Evolutionary conservation across 2,888 invertebrate genomes (phyloP).

Genomic region (Hirtodrosophila cameraria): DNA sequence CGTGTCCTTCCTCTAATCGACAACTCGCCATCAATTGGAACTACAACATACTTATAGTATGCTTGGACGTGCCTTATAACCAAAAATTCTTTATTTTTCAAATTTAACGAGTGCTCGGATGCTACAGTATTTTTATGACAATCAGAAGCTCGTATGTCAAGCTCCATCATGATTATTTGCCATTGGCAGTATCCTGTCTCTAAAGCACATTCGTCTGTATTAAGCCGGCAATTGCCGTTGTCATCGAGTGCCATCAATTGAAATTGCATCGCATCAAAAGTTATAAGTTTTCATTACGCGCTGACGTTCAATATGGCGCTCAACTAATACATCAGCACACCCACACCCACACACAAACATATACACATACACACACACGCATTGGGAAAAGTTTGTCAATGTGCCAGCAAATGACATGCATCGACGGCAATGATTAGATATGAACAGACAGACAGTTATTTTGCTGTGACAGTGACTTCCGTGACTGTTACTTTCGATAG

Average conservation of each 20-base stretch:
- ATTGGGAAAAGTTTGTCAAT: conserved; percentile 64
- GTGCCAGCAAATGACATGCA: conserved; percentile 76
- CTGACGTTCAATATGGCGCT: conserved; percentile 64
- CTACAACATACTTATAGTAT: too few species aligned
- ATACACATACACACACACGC: conserved; percentile 12
- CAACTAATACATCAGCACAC: conserved; percentile 62
- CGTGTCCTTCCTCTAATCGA: conserved; percentile 13
- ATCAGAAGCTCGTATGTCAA: conserved; percentile 35
- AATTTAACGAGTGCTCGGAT: neutral
- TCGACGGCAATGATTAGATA: conserved; percentile 29
- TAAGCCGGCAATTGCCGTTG: conserved; percentile 72
- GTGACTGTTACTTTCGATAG: too few species aligned
- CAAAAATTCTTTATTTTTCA: neutral
- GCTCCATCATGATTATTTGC: conserved; percentile 58
- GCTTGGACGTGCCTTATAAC: conserved; percentile 5
- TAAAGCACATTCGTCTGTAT: conserved; percentile 51
- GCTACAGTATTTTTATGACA: conserved; percentile 37
- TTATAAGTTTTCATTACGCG: conserved; percentile 77
- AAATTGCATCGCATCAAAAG: conserved; percentile 78
- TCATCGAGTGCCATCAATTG: conserved; percentile 72
- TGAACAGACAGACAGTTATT: too few species aligned
- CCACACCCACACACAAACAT: conserved; percentile 7
- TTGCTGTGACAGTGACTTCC: too few species aligned
- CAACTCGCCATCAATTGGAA: conserved; percentile 29
- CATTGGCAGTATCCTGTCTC: conserved; percentile 32